Evolutionary conservation across 2,113 vertebrate genomes (phyloP).

Genomic region (Globicephala melas): DNA sequence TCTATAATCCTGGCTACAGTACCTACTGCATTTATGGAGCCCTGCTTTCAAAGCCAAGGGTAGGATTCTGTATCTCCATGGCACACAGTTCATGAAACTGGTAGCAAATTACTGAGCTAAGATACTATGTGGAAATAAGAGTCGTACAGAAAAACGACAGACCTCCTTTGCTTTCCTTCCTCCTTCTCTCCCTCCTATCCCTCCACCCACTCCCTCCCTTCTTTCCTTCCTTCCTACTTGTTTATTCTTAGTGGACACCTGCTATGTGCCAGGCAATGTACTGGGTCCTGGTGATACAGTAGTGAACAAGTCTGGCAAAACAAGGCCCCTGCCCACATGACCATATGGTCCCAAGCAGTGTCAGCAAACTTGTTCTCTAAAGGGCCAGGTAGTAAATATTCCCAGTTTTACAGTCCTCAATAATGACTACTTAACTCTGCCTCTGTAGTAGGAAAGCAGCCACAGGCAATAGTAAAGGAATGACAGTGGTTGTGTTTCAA

Average conservation of each 20-base stretch:
- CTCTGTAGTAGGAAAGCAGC: background rate
- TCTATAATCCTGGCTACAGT: background rate
- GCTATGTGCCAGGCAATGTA: background rate
- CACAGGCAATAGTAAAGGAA: background rate
- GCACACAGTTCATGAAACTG: fast-evolving
- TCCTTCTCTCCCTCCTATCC: background rate
- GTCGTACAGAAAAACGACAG: too few species aligned
- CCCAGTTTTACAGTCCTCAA: background rate
- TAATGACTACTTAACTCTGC: background rate
- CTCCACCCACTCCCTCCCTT: background rate
- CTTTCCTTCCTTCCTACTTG: background rate
- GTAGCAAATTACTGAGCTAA: background rate
- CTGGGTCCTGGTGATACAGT: background rate
- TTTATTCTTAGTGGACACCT: background rate
- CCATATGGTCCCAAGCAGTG: too few species aligned
- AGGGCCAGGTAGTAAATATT: background rate
- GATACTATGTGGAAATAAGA: background rate
- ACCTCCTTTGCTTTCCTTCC: background rate
- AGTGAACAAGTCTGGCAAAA: background rate
- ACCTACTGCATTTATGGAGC: fast-evolving
- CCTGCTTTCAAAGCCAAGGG: background rate
- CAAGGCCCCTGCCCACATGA: background rate
- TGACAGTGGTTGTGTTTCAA: background rate
- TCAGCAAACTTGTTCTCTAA: background rate
- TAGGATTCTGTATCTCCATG: background rate